Evolutionary conservation across 30 jellyfish, hydroid and myxozoan species (phyloP).

Genomic region (Sanderia malayensis): DNA sequence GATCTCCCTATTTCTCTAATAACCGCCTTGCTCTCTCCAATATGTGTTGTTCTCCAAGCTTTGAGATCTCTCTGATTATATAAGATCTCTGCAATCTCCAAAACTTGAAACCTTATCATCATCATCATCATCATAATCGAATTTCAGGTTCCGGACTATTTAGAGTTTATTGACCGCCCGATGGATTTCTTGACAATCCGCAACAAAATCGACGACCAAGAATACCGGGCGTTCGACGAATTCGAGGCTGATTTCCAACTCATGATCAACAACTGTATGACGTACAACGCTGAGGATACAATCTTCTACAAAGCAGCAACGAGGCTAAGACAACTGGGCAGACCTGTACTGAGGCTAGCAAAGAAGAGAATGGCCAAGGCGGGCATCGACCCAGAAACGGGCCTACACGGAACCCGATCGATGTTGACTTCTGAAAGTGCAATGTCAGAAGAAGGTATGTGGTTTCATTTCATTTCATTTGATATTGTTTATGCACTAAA

Average conservation of each 20-base stretch:
- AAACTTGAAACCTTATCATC: too few species aligned
- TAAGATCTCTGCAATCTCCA: too few species aligned
- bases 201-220: conserved; percentile 66
- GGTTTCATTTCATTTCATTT: too few species aligned
- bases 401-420: conserved; percentile 74
- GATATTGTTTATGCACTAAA: too few species aligned
- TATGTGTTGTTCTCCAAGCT: too few species aligned
- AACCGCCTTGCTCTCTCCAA: too few species aligned
- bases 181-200: conserved; percentile 97
- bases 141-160: conserved; percentile 94
- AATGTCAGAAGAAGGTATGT: conserved; percentile 80
- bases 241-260: conserved; percentile 82
- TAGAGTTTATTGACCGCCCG: conserved; percentile 79
- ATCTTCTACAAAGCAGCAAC: conserved; percentile 85
- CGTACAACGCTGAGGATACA: conserved; percentile 94
- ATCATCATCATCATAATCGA: not conserved
- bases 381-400: conserved; percentile 93
- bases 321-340: conserved; percentile 72
- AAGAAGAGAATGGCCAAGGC: conserved; percentile 78
- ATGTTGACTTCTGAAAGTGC: conserved; percentile 50
- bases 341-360: conserved; percentile 80
- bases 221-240: conserved; percentile 68
- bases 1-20: too few species aligned
- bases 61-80: too few species aligned
- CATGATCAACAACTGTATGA: conserved; percentile 83